Evolutionary conservation across 2,888 invertebrate species (phyloP), one percentile per base, ranked within the genome.

Genomic region (Megaustenia siamemsis): DNA sequence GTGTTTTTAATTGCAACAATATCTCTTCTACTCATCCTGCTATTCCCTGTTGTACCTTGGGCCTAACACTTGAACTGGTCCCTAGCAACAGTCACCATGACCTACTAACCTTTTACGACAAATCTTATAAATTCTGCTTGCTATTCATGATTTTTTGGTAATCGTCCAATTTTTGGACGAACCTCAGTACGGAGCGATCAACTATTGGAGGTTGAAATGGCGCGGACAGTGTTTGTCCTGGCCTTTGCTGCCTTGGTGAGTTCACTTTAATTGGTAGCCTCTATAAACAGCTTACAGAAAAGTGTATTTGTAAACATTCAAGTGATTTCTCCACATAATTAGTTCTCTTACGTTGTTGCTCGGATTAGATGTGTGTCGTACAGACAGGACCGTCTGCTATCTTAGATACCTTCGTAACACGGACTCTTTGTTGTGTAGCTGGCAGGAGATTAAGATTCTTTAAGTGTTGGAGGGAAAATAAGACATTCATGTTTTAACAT

Each of bases 141-240:
- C 21, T 15, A 69, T 1, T 24, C 4, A 40, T 18, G 18, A 40
- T 21, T 8, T 69, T 12, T 38, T 69, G 38, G 69, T 69, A 40
- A 28, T 40, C 69, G 69, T 69, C 69, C 69, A 69, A n/a, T 69
- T 24, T 40, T 40, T 15, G 69, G 69, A 40, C 69, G 69, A 69
- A 69, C 24, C 69, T 2, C 38, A 21, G n/a, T n/a, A n/a, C n/a
- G n/a, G n/a, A n/a, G n/a, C n/a, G 69, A 40, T 40, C 69, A 40
- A 24, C 21, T 38, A 4, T 21, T 40, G 24, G 40, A 1, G 24
- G 24, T 2, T 15, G 4, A 3, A 4, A 69, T 69, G 69, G 40
- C 38, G 38, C 21, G 1, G 35, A 5, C 28, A 1, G 21, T 21
- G 4, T n/a, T 69, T 5, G 21, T 21, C 24, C 2, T 40, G 2